Base-by-base conservation (phyloP, 2,888 invertebrate species). In the Holacanthella duospinosa region DNA sequence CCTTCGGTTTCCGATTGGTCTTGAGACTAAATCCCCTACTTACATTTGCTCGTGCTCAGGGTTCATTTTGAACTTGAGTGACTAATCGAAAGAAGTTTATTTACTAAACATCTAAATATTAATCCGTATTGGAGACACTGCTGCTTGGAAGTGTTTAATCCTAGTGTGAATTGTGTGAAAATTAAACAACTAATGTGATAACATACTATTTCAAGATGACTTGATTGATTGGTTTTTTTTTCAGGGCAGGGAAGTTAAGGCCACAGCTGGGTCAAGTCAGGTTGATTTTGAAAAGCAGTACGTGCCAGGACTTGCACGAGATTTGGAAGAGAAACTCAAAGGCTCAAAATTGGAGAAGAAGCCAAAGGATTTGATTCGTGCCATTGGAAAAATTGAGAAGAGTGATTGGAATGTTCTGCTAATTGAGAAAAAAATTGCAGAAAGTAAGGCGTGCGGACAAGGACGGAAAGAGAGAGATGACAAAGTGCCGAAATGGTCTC, bases 341-440 rank as follows among this genome's bases (percentile, higher is more conserved):
- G 82, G 82, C 24, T 63, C 80, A 79, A 78, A 79, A 58, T 78
- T 83, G 1, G 84, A 86, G 26, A 87, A 87, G 72, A 92, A 91
- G 76, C 92, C 90, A 1, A 89, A 87, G 77, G 92, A 92, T 78
- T 80, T 93, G 66, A 81, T 89, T 77, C 82, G 92, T 67, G 88
- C 92, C 55, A 90, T 93, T 66, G 81, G 92, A 60, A 89, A 88
- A 79, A 88, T 93, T 69, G 91, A 92, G 75, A 85, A 86, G 65
- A 87, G 84, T 64, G 93, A 93, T 77, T 93, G 93, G 92, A 92
- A 93, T 78, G 86, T 93, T 43, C 87, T 88, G 71, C 87, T 90
- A 77, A 89, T 93, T 29, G 92, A 93, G 75, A 86, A 88, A 76
- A 92, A 93, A 78, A 92, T 93, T 36, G 81, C 84, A 74, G 87